Evolutionary conservation across 2,888 invertebrate species (phyloP), one percentile per base, ranked within the genome.

Genomic region (Trachelus troglodyta): DNA sequence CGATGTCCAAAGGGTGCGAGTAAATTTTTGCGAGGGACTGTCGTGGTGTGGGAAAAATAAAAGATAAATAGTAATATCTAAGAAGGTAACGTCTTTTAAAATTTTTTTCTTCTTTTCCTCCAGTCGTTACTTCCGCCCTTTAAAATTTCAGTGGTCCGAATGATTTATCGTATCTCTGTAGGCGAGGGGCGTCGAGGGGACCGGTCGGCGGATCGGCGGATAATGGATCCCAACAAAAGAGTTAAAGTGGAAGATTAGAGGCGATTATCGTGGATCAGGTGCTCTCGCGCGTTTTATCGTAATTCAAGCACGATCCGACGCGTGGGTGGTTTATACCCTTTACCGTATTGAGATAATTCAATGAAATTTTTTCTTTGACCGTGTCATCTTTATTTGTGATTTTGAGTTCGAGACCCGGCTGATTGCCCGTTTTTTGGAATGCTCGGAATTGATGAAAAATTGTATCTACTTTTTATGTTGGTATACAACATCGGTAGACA

Each of bases 231-330:
- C 81, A 87, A 87, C 85, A 88, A 89, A 88, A 87, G 87, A 84
- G 87, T 56, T 86, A 90, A 90, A 91, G 91, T 91, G 91, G 91
- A 91, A 91, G 91, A 91, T 91, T 91, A 91, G 90, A 88, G 90
- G 87, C 88, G 89, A 91, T 91, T 91, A 91, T 90, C 88, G 86
- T 86, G 87, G 86, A 89, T 90, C 89, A 89, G 88, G 88, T 90
- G 90, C 87, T 89, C 88, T 84, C 86, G 84, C 84, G 86, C 79
- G 73, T 86, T 87, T 83, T 88, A 85, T 84, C 90, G 89, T 90
- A 90, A 90, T 87, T 90, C 90, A 90, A 56, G 56, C 82, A 80
- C 79, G 75, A 78, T 79, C 86, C 85, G 89, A 90, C 89, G 89
- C 89, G 91, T 91, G 90, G 89, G 89, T 90, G 90, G 90, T 85